A percentile compares a stretch with the other conserved stretches of the same genome.
phyloP scores from a whole-genome alignment of 1,140 invertebrate genomes.

The Potamilus streckersoni region DNA sequence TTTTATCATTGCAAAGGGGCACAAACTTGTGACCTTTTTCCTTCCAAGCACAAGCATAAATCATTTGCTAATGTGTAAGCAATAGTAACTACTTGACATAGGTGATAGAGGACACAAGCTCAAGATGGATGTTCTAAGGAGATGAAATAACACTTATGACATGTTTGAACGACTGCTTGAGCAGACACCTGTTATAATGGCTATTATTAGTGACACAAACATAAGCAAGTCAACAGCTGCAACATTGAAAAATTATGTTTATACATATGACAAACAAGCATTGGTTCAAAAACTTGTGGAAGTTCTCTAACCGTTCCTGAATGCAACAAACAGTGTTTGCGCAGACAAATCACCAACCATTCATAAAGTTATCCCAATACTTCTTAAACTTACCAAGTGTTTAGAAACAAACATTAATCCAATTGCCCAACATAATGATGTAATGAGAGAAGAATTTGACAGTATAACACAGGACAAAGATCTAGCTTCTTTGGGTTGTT shows the following conservation, averaged over 20 bases:
- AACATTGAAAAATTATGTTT: conserved; percentile 14
- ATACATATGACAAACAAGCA: conserved; percentile 15
- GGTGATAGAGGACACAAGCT: conserved; percentile 8
- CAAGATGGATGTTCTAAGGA: conserved; percentile 16
- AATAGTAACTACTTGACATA: too few species aligned
- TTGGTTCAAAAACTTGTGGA: conserved; percentile 9
- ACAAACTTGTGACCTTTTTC: too few species aligned
- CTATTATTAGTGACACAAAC: neutral
- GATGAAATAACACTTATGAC: too few species aligned
- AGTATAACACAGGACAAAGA: neutral
- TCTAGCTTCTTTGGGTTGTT: neutral
- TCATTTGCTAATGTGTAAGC: too few species aligned
- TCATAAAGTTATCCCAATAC: conserved; percentile 13
- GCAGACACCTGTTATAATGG: conserved; percentile 8
- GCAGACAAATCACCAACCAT: conserved; percentile 21
- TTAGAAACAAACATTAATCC: neutral
- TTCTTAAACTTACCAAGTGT: neutral
- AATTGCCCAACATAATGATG: neutral
- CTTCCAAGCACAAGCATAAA: too few species aligned
- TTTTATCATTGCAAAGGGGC: too few species aligned
- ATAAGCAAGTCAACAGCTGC: neutral
- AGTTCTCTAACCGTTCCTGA: neutral
- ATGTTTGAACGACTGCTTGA: conserved; percentile 16
- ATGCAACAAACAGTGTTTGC: conserved; percentile 8
- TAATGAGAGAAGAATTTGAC: neutral